Evolutionary conservation across 1,140 invertebrate genomes (phyloP), one percentile per base, ranked within the genome.

Genomic region (Chelonus insularis): DNA sequence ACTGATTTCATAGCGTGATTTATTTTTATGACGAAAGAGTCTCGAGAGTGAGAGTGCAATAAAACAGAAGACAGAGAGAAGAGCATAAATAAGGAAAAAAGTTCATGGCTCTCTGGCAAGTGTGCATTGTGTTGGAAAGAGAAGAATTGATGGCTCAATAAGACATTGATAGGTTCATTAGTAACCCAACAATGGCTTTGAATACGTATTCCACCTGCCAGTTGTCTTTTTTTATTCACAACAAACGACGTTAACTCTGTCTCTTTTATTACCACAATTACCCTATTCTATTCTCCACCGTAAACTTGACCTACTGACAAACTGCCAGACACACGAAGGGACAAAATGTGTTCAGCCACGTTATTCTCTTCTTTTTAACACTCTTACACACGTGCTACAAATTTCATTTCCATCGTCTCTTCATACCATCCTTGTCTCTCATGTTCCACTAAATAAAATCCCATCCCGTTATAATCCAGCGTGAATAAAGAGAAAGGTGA

Each of bases 281-380:
- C 18, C 4, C 51, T 9, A 48, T 36, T 21, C n/a, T 36, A 16
- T 12, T 34, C n/a, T 23, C 34, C 36, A 14, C 48, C 51, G 39
- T 58, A 66, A 69, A 69, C 67, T 71, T 71, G 69, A 69, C 67
- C 67, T 57, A 65, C 58, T 70, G 50, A 57, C 63, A 63, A 63
- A 54, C 57, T 21, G 48, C 12, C n/a, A n/a, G n/a, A n/a, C n/a
- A 20, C 50, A 54, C 47, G 34, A 14, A 21, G 16, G 16, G 39
- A 20, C 41, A 29, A 54, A 54, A 54, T 60, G 12, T 32, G n/a
- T 32, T 39, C 12, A 52, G 3, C 34, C 16, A 25, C 48, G 20
- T 41, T 25, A 23, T 58, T 14, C 52, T 47, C 45, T 23, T 48
- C 18, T 18, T n/a, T 48, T 18, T 25, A 29, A 18, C 34, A n/a